Percentiles rank a stretch among this genome's conserved stretches.
phyloP scores from a whole-genome alignment of 23 tunicate species.

The Halocynthia roretzi region DNA sequence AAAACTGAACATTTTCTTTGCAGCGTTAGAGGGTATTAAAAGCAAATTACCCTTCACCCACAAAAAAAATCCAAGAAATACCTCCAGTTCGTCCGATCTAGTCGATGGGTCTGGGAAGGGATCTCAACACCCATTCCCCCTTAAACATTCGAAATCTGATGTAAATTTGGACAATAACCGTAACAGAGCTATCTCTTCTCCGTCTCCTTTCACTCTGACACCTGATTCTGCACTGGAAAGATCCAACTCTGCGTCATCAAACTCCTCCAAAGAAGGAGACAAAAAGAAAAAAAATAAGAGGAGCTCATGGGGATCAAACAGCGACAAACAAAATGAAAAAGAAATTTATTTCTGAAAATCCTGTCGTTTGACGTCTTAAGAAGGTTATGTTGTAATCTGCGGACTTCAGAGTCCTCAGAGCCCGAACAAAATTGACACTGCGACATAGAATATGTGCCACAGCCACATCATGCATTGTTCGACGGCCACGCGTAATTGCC shows the following conservation, averaged over 20 bases:
- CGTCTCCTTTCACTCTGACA: neutral
- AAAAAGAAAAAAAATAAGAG: conserved; percentile 22
- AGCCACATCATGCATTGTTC: no score
- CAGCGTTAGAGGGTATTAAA: neutral
- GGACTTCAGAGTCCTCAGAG: no score
- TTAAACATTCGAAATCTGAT: conserved; percentile 28
- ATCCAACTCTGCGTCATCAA: conserved; percentile 31
- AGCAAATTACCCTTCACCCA: conserved; percentile 16
- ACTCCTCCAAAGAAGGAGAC: conserved; percentile 16
- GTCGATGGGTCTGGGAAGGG: neutral
- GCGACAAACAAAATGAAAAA: conserved; percentile 1
- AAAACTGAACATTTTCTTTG: no score
- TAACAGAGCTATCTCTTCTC: conserved; percentile 13
- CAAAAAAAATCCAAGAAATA: conserved; percentile 6
- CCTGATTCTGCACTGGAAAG: conserved; percentile 27
- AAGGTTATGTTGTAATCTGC: no score
- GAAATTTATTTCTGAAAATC: conserved; percentile 9
- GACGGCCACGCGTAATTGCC: no score
- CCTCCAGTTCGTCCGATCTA: conserved; percentile 21
- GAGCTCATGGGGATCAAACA: conserved; percentile 21
- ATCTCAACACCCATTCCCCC: conserved; percentile 1
- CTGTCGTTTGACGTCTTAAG: no score
- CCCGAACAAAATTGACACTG: no score
- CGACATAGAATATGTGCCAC: no score
- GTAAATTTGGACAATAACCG: conserved; percentile 11